These are phyloP conservation scores for Oxyura jamaicensis DNA, from an alignment of 2,113 vertebrate species.

Conservation along the genomic window DNA sequence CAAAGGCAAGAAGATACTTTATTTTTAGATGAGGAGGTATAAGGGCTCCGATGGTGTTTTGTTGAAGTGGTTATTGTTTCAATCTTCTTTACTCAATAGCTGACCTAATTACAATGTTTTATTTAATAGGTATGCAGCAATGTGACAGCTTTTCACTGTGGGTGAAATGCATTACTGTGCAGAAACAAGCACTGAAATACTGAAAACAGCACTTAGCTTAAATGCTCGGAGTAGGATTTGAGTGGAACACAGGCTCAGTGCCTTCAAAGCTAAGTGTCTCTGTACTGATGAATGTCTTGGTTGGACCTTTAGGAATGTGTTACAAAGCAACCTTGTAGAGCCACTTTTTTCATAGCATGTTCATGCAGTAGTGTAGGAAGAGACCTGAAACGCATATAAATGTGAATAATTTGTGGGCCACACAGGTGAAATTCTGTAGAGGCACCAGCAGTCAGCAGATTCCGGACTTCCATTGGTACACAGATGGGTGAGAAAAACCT, in stretches of 20 bases:
- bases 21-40: background rate
- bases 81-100: background rate
- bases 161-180: constrained; percentile 1
- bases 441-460: background rate
- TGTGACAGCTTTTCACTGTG: constrained; percentile 15
- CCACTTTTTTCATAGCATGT: background rate
- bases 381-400: background rate
- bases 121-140: background rate
- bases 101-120: constrained; percentile 32
- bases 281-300: background rate
- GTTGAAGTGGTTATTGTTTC: background rate
- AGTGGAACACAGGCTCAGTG: background rate
- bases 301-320: background rate
- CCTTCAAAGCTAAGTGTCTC: background rate
- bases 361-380: background rate
- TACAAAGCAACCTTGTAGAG: background rate
- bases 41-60: background rate
- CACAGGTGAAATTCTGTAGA: background rate
- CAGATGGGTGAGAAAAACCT: background rate
- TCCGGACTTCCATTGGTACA: background rate
- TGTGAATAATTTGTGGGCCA: background rate
- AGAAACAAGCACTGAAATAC: background rate
- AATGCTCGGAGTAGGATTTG: background rate
- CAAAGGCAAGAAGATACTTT: background rate
- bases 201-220: background rate